These are phyloP conservation scores for Neomonachus schauinslandi DNA, from an alignment of 2,113 vertebrate genomes.

Conservation along the genomic window DNA sequence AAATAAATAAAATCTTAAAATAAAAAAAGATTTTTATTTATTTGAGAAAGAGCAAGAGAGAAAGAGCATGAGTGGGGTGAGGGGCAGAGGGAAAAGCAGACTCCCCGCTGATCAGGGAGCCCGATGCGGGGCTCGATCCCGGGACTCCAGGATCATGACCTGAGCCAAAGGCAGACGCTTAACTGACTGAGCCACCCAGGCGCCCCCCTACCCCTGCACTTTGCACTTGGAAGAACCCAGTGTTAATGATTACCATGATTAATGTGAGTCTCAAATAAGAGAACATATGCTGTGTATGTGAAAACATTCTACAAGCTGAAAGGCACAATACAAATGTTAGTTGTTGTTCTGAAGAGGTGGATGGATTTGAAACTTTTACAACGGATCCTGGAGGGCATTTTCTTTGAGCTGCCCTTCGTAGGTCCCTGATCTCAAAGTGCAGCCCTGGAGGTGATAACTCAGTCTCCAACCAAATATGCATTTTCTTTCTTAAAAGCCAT, in stretches of 20 bases:
- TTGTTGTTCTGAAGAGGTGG: slow-evolving; percentile 3
- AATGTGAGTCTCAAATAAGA: neutral
- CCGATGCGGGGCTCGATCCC: no score
- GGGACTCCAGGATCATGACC: no score
- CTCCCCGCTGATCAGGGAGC: no score
- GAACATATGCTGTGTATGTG: neutral
- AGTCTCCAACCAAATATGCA: neutral
- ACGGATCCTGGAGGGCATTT: neutral
- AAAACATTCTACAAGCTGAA: neutral
- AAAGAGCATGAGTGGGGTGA: no score
- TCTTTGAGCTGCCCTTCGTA: neutral
- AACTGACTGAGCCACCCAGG: no score
- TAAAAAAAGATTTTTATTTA: no score
- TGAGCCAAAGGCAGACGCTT: no score
- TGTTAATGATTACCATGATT: slow-evolving; percentile 2
- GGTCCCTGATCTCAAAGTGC: neutral
- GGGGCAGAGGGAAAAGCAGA: no score
- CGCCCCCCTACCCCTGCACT: neutral
- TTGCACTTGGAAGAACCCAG: neutral
- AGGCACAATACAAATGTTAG: neutral
- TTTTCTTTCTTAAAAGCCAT: neutral
- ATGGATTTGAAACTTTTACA: slow-evolving; percentile 24
- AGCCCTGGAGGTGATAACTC: neutral
- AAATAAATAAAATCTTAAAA: no score
- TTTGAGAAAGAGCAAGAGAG: no score